A percentile compares a stretch with the other conserved stretches of the same genome.
Conservation (phyloP, 2,113 vertebrate genomes). For the Coptodon bakossiorum region DNA sequence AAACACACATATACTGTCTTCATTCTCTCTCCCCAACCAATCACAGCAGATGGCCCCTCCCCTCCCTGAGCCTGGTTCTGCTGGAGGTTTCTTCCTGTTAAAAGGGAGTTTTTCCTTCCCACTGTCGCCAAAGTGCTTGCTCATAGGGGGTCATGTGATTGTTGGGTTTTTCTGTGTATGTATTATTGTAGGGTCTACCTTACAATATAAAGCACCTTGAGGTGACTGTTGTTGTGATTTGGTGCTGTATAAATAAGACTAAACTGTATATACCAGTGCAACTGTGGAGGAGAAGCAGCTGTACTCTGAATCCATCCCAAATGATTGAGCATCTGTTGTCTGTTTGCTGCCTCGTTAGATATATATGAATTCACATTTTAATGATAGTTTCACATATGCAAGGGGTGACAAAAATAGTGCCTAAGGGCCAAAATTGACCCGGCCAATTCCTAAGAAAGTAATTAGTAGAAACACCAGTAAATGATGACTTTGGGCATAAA, state of each 20-base stretch:
- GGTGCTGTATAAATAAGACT: fast-evolving
- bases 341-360: neutral
- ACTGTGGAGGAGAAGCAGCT: neutral
- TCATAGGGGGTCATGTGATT: neutral
- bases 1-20: too few relatives aligned
- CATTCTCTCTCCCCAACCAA: neutral
- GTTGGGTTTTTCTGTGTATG: neutral
- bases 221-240: neutral
- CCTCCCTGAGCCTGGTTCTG: neutral
- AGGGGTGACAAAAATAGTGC: neutral
- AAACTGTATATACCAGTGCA: neutral
- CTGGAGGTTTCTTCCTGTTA: neutral
- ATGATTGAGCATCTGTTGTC: neutral
- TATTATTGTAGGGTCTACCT: fast-evolving
- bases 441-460: neutral
- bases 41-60: neutral
- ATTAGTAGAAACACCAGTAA: neutral
- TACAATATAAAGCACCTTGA: neutral
- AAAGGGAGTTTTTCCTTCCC: neutral
- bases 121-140: neutral
- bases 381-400: neutral
- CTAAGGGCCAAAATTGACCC: neutral
- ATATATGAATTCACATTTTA: neutral
- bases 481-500: neutral
- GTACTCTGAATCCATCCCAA: neutral